Evolutionary conservation across 2,113 vertebrate genomes (phyloP).

Genomic region (Corythornis vintsioides): DNA sequence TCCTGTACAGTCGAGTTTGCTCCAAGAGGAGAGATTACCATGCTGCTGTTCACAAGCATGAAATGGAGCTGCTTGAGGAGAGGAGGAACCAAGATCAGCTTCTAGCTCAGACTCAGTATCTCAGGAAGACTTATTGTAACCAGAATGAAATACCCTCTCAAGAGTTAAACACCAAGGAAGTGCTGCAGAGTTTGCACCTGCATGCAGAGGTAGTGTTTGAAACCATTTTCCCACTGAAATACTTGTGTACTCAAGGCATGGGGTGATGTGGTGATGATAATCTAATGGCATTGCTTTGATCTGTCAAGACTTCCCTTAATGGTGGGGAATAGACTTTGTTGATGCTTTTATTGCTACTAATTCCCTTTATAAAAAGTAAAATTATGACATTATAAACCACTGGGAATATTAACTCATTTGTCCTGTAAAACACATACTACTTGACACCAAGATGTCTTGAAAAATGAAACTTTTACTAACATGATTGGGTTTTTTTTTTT

Average conservation of each 20-base stretch:
- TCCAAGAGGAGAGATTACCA: constrained; percentile 64
- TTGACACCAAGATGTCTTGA: neutral
- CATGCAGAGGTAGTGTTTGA: constrained; percentile 33
- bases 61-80: constrained; percentile 63
- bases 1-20: constrained; percentile 54
- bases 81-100: constrained; percentile 69
- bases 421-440: neutral
- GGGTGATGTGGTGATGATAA: neutral
- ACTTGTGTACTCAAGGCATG: neutral
- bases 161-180: constrained; percentile 16
- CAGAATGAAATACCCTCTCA: neutral
- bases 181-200: neutral
- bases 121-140: constrained; percentile 24
- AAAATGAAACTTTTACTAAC: neutral
- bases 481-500: neutral
- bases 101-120: constrained; percentile 21
- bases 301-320: neutral
- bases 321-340: neutral
- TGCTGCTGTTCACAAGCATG: constrained; percentile 33
- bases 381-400: neutral
- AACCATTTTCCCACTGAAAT: neutral
- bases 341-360: neutral
- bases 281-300: neutral
- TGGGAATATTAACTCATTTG: neutral
- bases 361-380: neutral